Percentiles rank a stretch among this genome's conserved stretches.
phyloP scores from a whole-genome alignment of 2,888 invertebrate genomes.

The Apodemia zela region DNA sequence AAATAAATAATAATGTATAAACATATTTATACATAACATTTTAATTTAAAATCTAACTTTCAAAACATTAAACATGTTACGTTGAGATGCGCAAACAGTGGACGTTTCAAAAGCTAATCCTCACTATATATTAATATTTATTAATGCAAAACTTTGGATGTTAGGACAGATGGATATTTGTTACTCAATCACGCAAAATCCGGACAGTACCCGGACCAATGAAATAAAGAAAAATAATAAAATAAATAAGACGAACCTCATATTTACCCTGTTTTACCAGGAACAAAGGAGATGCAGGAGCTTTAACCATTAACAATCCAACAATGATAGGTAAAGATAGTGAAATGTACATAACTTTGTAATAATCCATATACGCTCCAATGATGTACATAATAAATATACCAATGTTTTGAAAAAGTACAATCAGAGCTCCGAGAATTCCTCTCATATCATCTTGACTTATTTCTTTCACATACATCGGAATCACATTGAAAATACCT shows the following conservation, averaged over 20 bases:
- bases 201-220: no score
- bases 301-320: slow-evolving; percentile 7
- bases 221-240: background rate
- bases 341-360: background rate
- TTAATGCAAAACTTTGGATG: no score
- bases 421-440: slow-evolving; percentile 17
- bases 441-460: slow-evolving; percentile 22
- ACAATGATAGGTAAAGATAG: slow-evolving; percentile 6
- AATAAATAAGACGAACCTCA: slow-evolving; percentile 6
- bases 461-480: slow-evolving; percentile 23
- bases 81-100: no score
- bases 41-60: no score
- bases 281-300: slow-evolving; percentile 7
- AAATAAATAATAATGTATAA: no score
- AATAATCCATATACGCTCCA: slow-evolving; percentile 21
- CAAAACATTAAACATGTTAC: no score
- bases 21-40: no score
- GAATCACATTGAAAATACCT: background rate
- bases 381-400: slow-evolving; percentile 22
- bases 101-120: no score
- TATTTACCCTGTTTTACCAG: slow-evolving; percentile 19
- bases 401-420: slow-evolving; percentile 19
- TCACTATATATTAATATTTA: no score
- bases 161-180: no score
- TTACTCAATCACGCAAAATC: no score